phyloP scores from a whole-genome alignment of 2,113 vertebrate species.

The Sorex araneus region DNA sequence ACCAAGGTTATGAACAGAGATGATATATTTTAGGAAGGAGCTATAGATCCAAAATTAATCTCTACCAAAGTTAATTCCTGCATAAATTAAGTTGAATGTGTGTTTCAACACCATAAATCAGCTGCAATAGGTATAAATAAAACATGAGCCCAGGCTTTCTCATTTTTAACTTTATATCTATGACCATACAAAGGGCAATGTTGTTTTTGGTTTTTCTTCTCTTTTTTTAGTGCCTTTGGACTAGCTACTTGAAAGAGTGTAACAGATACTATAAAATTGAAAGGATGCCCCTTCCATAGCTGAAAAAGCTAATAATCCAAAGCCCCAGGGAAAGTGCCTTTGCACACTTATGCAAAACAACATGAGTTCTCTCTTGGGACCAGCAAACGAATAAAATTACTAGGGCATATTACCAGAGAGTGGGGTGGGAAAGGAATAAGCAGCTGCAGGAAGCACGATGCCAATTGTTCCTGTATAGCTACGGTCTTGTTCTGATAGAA shows the following conservation, averaged over 20 bases:
- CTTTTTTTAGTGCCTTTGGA: not conserved
- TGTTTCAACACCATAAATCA: constrained; percentile 64
- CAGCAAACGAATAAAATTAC: not conserved
- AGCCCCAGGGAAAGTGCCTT: not conserved
- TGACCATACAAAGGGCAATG: not conserved
- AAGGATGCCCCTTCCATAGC: not conserved
- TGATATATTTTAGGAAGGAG: constrained; percentile 57
- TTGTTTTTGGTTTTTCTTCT: constrained; percentile 3
- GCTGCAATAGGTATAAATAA: constrained; percentile 56
- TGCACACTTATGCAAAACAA: not conserved
- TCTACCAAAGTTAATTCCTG: constrained; percentile 69
- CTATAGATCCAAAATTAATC: constrained; percentile 72
- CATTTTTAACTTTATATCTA: constrained; percentile 57
- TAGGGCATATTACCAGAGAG: not conserved
- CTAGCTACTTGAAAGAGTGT: constrained; percentile 4
- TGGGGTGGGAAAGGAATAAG: not conserved
- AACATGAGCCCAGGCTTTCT: constrained; percentile 49
- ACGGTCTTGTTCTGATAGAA: not conserved
- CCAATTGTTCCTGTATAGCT: not conserved
- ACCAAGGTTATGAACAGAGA: constrained; percentile 53
- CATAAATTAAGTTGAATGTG: constrained; percentile 64
- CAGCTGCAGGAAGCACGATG: not conserved
- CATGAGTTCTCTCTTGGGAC: not conserved
- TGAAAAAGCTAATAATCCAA: not conserved
- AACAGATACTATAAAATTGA: constrained; percentile 24